Base-by-base conservation (phyloP, 2,888 invertebrate species). In the Torymus auratus region DNA sequence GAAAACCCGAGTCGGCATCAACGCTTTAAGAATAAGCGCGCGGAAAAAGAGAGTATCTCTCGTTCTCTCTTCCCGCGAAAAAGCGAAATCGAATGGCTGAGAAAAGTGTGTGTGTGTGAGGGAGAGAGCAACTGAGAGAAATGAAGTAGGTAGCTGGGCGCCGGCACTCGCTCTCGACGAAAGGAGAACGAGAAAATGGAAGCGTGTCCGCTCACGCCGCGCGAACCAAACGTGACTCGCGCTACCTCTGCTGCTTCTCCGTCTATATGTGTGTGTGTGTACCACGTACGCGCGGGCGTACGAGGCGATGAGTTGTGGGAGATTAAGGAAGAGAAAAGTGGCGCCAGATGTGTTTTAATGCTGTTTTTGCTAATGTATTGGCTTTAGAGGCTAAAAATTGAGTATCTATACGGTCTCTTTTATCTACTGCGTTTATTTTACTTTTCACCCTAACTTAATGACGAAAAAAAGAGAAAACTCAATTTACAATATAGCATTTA, bases 121-220 rank as follows among this genome's bases (percentile, higher is more conserved):
- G 14, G 12, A 53, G 72, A 7, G 23, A 17, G 55, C 17, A 14
- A 23, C 50, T 73, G 73, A 78, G 73, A 69, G 71, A 79, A 79
- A 73, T 79, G 68, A 79, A 73, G 73, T 79, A 79, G 62, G 52
- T 62, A 28, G 28, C 23, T 7, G 2, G 67, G 50, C 23, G 62
- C n/a, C 3, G 23, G 28, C 23, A 17, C 67, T 53, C 15, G 41
- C 41, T 62, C 20, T 71, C 58, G 50, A 55, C 50, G 72, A 72
- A 67, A 50, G 68, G 28, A 65, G 56, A 73, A 55, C 53, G 73
- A 62, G 73, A 72, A 78, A 67, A 78, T 73, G 73, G 68, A 73
- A 78, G 67, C 61, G 60, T 73, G 73, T 68, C 68, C 62, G 61
- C n/a, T 61, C 62, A 10, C 20, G 55, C 10, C 13, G 12, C 14